These are phyloP conservation scores for Drosophila pachea DNA, from an alignment of 1,140 invertebrate species.

Conservation along the genomic window DNA sequence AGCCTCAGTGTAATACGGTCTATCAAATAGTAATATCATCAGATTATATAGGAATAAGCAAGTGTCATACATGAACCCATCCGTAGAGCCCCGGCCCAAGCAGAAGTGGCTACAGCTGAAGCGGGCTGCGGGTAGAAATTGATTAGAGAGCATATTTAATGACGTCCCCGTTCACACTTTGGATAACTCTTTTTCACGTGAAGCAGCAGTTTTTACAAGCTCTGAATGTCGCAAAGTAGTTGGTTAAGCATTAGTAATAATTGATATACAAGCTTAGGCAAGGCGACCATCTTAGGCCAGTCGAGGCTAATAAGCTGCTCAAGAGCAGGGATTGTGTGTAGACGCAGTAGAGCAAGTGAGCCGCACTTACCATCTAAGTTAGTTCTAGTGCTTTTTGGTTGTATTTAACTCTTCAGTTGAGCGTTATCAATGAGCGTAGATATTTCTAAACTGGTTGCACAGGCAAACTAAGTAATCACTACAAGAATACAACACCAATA, in stretches of 20 bases:
- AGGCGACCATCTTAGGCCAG: too few species aligned
- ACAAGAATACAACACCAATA: slow-evolving; percentile 39
- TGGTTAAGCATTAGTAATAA: neutral
- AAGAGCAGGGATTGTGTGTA: slow-evolving; percentile 5
- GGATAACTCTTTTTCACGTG: neutral
- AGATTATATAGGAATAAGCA: slow-evolving; percentile 1
- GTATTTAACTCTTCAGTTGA: slow-evolving; percentile 20
- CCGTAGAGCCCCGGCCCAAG: too few species aligned
- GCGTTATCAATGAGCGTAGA: slow-evolving; percentile 43
- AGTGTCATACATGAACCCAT: neutral
- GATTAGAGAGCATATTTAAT: too few species aligned
- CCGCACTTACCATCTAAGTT: neutral
- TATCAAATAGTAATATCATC: slow-evolving; percentile 25
- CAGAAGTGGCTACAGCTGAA: too few species aligned
- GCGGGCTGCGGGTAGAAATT: too few species aligned
- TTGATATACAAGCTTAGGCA: neutral
- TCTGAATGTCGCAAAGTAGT: neutral
- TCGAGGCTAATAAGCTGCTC: slow-evolving; percentile 10
- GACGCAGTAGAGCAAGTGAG: neutral
- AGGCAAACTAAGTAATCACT: slow-evolving; percentile 35
- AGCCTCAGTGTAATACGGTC: slow-evolving; percentile 23
- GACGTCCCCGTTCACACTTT: neutral
- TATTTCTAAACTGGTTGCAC: slow-evolving; percentile 44
- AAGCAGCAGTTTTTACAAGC: neutral
- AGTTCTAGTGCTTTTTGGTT: slow-evolving; percentile 15